phyloP scores from a whole-genome alignment of 1,140 invertebrate genomes.

The Eriosoma lanigerum region DNA sequence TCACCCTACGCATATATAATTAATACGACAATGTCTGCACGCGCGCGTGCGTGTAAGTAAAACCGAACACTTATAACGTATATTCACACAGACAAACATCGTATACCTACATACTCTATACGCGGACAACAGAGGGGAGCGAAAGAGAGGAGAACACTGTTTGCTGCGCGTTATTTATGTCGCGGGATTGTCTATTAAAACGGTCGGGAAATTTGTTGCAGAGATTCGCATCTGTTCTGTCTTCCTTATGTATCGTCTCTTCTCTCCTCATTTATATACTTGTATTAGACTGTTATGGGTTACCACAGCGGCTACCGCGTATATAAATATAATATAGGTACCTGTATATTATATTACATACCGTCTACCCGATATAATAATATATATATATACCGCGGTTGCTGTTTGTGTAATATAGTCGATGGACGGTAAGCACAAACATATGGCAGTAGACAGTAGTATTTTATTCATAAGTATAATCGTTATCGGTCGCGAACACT shows the following conservation, averaged over 20 bases:
- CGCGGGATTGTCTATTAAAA: slow-evolving; percentile 4
- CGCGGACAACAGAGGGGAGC: neutral
- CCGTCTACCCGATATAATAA: no score
- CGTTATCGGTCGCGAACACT: no score
- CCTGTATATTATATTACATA: no score
- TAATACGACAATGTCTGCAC: neutral
- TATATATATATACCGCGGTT: no score
- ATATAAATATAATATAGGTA: no score
- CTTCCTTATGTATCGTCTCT: neutral
- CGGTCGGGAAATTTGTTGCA: slow-evolving; percentile 3
- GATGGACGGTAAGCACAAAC: no score
- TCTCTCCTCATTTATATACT: neutral
- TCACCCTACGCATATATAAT: neutral
- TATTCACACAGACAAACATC: neutral
- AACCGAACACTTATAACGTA: neutral
- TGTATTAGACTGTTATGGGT: neutral
- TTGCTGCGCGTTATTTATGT: neutral
- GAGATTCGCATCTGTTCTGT: slow-evolving; percentile 4
- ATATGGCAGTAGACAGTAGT: no score
- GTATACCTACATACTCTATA: no score
- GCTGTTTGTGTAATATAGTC: no score
- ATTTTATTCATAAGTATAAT: no score
- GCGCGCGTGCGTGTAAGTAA: neutral
- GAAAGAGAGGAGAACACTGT: neutral
- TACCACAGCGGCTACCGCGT: neutral